Percentiles rank a stretch among this genome's conserved stretches.
Conservation (phyloP, 2,113 vertebrate genomes). For the Hystrix cristata region DNA sequence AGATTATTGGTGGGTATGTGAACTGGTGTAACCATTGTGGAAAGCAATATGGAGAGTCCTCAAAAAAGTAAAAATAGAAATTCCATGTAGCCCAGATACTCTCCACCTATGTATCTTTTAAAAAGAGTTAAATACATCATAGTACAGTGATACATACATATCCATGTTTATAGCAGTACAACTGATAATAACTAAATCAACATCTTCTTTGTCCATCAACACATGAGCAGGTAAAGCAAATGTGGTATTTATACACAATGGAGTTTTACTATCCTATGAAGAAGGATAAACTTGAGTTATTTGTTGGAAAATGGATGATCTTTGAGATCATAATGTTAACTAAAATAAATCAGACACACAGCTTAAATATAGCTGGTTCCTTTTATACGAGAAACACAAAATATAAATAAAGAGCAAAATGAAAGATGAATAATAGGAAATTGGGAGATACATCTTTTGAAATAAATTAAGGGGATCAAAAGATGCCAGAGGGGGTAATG, state of each 20-base stretch:
- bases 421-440: background rate
- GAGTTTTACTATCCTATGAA: background rate
- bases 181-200: background rate
- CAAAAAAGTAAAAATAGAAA: background rate
- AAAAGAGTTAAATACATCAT: background rate
- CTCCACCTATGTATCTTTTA: background rate
- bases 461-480: background rate
- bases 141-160: background rate
- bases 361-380: background rate
- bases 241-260: background rate
- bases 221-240: background rate
- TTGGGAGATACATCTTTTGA: background rate
- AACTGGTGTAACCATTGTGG: background rate
- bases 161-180: background rate
- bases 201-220: background rate
- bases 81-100: background rate
- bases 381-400: background rate
- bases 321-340: no score
- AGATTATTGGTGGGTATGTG: no score
- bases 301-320: background rate
- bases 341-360: background rate
- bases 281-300: background rate
- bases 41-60: background rate
- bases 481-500: background rate
- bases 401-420: background rate